Conservation (phyloP, 2,888 invertebrate species). For the Allygus modestus region DNA sequence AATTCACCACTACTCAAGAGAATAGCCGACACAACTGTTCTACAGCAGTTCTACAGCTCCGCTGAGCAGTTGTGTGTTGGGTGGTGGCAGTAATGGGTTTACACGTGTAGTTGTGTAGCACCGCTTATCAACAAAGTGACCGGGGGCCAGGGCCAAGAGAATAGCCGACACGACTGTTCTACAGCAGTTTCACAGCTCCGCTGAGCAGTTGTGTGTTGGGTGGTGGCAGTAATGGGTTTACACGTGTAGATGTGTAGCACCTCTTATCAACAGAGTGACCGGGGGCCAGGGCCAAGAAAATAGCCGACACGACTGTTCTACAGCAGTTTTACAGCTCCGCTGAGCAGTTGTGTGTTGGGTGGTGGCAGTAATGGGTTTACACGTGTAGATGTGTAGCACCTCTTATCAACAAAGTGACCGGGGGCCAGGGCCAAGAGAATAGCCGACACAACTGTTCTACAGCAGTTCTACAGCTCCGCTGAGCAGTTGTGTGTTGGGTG, state of each 20-base stretch:
- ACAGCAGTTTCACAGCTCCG: too few species aligned
- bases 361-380: background rate
- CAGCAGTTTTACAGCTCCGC: background rate
- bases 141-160: too few species aligned
- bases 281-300: background rate
- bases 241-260: background rate
- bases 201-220: too few species aligned
- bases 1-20: too few species aligned
- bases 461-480: background rate
- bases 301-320: background rate
- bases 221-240: too few species aligned
- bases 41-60: too few species aligned
- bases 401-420: background rate
- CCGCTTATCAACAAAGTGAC: too few species aligned
- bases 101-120: too few species aligned
- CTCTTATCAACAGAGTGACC: background rate
- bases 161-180: too few species aligned
- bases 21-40: too few species aligned
- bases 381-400: background rate
- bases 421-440: background rate
- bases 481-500: background rate
- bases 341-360: background rate
- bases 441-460: slow-evolving; percentile 2
- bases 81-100: too few species aligned
- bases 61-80: too few species aligned